Base-by-base conservation (phyloP, 2,888 invertebrate species). In the Phania funesta region DNA sequence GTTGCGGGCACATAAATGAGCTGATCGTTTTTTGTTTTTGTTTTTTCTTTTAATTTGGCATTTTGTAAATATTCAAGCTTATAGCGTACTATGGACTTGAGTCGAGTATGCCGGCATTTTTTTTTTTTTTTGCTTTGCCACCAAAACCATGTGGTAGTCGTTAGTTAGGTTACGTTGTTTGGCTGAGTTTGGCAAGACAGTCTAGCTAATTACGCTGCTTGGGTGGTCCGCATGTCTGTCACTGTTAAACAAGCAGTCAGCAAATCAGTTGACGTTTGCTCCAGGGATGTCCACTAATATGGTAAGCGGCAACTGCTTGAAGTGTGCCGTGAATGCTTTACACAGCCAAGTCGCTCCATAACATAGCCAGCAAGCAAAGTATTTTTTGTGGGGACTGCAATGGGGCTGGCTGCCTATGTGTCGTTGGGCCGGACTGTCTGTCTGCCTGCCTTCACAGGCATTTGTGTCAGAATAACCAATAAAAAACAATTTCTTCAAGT, bases 241-340 rank as follows among this genome's bases (percentile, higher is more conserved):
- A 77, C 73, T 64, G 67, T 60, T 77, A 54, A 71, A 65, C 60
- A 70, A 71, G 71, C 76, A 74, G 80, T 79, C 73, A 82, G 74
- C 58, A 78, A 78, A 74, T 70, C 81, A 73, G 78, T 74, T 64
- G 73, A 77, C 41, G 82, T 68, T 82, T 70, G 82, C 82, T 82
- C 82, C 82, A 75, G 82, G 82, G 82, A 82, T 82, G 74, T 58
- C 65, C 74, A 64, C 82, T 64, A 78, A 82, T 82, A 82, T 82
- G 82, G 82, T 74, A 67, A 82, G 78, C 82, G 82, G 82, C 82
- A 82, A 82, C 65, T 71, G 82, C 82, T 82, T 82, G 82, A 82
- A 82, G 82, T 82, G 82, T 82, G 82, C 82, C 82, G 74, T 82
- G 73, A 77, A 77, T 77, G 81, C 68, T 68, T 68, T 76, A 67